Evolutionary conservation across 2,888 invertebrate species (phyloP).

Genomic region (Bellardia pandia): DNA sequence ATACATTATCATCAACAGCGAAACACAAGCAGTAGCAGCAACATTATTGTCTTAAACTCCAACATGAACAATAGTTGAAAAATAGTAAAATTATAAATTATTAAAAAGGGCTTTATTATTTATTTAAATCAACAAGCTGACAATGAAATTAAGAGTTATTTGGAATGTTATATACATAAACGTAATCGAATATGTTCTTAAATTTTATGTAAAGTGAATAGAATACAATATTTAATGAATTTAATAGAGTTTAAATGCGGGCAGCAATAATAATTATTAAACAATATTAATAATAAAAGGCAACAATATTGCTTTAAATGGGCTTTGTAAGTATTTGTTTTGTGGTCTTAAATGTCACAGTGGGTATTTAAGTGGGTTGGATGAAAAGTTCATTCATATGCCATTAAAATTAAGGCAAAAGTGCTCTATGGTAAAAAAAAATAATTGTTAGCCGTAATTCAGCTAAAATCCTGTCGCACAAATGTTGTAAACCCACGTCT

Average conservation of each 20-base stretch:
- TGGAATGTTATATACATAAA: background rate
- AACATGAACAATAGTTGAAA: background rate
- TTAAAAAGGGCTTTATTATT: conserved; percentile 33
- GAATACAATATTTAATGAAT: conserved; percentile 42
- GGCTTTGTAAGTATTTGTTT: background rate
- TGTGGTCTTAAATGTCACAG: no score
- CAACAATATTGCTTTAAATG: conserved; percentile 39
- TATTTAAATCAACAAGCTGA: conserved; percentile 39
- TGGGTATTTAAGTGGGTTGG: no score
- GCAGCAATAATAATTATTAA: conserved; percentile 48
- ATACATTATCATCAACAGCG: conserved; percentile 68
- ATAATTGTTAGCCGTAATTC: no score
- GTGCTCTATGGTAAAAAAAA: no score
- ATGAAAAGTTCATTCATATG: no score
- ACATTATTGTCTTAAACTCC: conserved; percentile 49
- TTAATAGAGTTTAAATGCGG: conserved; percentile 65
- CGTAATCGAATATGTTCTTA: conserved; percentile 24
- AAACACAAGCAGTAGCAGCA: conserved; percentile 14
- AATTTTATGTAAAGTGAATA: background rate
- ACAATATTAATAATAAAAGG: conserved; percentile 46
- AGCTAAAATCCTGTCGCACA: no score
- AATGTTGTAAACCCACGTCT: no score
- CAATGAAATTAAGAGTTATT: conserved; percentile 55
- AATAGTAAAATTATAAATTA: conserved; percentile 2
- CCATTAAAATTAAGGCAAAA: no score